Base-by-base conservation (phyloP, 2,888 invertebrate species). In the Tholera decimalis region DNA sequence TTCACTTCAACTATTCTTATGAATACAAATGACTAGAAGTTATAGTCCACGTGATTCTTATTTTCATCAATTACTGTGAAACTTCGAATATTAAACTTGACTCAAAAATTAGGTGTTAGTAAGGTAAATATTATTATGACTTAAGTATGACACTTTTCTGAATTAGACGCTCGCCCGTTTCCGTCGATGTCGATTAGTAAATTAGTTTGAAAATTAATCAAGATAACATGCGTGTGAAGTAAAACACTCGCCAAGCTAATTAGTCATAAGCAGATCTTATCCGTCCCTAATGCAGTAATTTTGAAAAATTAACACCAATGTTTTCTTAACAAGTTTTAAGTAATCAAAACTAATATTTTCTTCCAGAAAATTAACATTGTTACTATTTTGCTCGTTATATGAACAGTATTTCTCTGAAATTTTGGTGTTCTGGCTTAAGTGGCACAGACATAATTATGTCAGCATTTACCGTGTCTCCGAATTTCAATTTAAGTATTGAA, bases 21-120 rank as follows among this genome's bases (percentile, higher is more conserved):
- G 33, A 65, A 65, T 46, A 39, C 0, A 2, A 39, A 53, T 54
- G 22, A 28, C 20, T 41, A 20, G 1, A 26, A 18, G 18, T 6
- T 26, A 15, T 6, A 33, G 9, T 28, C 4, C 6, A 20, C 13
- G 11, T 47, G 15, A 47, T 47, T 56, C 6, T 20, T 15, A 15
- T 35, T 33, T 18, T 39, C 18, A 39, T 6, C 7, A 6, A n/a
- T 15, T 6, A 39, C 8, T n/a, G 18, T 18, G 18, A 2, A 6
- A 7, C 5, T 6, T n/a, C 15, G 15, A 44, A 24, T 15, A 2
- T 44, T 24, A 22, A 11, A 13, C 13, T 43, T 41, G 41, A 13
- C 43, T 43, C 22, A 43, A 22, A 7, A 44, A 22, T 2, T 1
- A 44, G 11, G 20, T 30, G 30, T 7, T 9, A 9, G 9, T 30